Base-by-base conservation (phyloP, 2,888 invertebrate species). In the Priocnemis perturbator region DNA sequence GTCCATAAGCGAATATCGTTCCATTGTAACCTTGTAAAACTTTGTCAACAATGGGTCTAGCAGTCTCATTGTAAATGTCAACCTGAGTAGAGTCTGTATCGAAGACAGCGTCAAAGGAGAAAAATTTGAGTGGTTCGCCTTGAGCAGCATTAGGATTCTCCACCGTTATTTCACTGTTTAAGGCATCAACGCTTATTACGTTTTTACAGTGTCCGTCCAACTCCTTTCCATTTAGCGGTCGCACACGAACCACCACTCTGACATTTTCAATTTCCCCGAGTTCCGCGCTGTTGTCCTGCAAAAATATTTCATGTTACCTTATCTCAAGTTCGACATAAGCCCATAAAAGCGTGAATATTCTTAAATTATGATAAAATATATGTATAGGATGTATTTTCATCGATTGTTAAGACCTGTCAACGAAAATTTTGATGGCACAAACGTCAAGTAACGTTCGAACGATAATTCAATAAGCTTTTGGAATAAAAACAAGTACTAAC, bases 11-110 rank as follows among this genome's bases (percentile, higher is more conserved):
- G 88, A 96, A 93, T 79, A 97, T 96, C 0, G 95, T 95, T 74
- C 98, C 99, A 91, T 99, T 99, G 90, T 98, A 99, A 0, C 99
- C 98, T 83, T 95, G 95, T 9, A 99, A 91, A 2, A 98, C 98
- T 89, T 98, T 97, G 76, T 98, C 97, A 3, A 99, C 97, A 77
- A 99, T 98, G 0, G 98, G 98, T 61, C 97, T 93, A 0, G 99
- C 99, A 0, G 98, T 97, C 85, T 97, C 94, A 81, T 98, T 96
- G 90, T 99, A 99, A 62, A 99, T 93, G 89, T 98, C 98, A 89
- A 96, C 95, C 91, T 97, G 96, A 69, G 94, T 94, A 0, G 97
- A 95, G 78, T 94, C 93, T 19, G 93, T 93, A 60, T 95, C 96
- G 89, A 98, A 99, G 37, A 98, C 97, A 55, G 96, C 94, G 89